phyloP scores from a whole-genome alignment of 1,140 invertebrate species.

The Laodelphax striatellus region DNA sequence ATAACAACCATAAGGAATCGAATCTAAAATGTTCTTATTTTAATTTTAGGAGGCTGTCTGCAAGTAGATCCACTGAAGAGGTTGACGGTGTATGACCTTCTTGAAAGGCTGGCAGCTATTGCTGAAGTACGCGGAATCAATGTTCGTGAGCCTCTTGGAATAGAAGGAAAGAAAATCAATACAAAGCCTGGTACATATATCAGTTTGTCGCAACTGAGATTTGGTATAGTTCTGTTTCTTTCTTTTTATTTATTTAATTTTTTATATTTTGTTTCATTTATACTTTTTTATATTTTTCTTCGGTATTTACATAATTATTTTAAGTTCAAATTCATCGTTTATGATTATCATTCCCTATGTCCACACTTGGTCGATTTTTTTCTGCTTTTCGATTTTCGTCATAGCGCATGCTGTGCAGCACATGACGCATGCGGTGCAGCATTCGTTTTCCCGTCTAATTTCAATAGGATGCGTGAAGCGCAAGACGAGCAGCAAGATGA shows the following conservation, averaged over 20 bases:
- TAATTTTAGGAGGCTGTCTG: conserved; percentile 60
- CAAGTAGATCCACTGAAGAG: conserved; percentile 68
- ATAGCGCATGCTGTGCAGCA: too few species aligned
- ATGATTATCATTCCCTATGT: too few species aligned
- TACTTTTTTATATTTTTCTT: background rate
- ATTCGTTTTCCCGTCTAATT: too few species aligned
- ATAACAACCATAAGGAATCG: too few species aligned
- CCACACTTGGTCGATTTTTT: too few species aligned
- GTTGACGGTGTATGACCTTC: conserved; percentile 58
- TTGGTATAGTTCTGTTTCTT: too few species aligned
- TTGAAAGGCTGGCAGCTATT: conserved; percentile 77
- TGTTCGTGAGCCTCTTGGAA: conserved; percentile 57
- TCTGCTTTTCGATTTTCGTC: too few species aligned
- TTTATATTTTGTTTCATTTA: background rate
- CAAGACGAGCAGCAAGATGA: too few species aligned
- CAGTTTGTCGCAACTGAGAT: background rate
- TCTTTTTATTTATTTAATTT: too few species aligned
- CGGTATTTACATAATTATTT: background rate
- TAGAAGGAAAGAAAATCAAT: conserved; percentile 48
- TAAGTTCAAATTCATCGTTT: too few species aligned
- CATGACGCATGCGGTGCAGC: too few species aligned
- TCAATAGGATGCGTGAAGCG: too few species aligned
- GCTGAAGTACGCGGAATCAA: conserved; percentile 71
- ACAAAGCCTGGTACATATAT: conserved; percentile 14
- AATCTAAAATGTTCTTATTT: conserved; percentile 4